Conservation (phyloP, 1,140 invertebrate genomes). For the Colletes latitarsis region DNA sequence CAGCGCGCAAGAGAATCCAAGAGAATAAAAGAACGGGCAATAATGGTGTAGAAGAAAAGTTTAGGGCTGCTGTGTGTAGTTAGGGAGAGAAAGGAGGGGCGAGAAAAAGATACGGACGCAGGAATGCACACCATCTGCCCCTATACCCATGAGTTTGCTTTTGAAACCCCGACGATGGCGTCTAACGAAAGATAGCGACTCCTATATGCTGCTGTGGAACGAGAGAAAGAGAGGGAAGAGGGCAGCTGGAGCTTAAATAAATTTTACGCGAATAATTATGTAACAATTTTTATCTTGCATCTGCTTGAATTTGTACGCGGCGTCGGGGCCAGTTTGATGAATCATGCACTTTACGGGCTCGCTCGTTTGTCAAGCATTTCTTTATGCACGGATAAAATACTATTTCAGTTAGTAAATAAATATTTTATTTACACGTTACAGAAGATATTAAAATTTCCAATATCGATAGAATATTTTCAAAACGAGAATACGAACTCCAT, state of each 20-base stretch:
- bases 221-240: slow-evolving; percentile 12
- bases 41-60: slow-evolving; percentile 28
- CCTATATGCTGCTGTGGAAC: slow-evolving; percentile 27
- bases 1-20: slow-evolving; percentile 17
- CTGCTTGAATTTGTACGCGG: neutral
- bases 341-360: neutral
- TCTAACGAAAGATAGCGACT: slow-evolving; percentile 60
- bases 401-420: too few relatives aligned
- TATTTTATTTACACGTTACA: too few relatives aligned
- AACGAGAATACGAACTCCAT: too few relatives aligned
- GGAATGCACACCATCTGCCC: slow-evolving; percentile 71
- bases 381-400: neutral
- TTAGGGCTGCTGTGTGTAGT: slow-evolving; percentile 4
- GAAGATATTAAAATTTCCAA: too few relatives aligned
- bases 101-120: slow-evolving; percentile 58
- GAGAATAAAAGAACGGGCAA: slow-evolving; percentile 17
- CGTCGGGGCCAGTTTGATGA: neutral
- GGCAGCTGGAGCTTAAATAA: slow-evolving; percentile 16
- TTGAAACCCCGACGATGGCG: slow-evolving; percentile 57
- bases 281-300: neutral
- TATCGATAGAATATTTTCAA: too few relatives aligned
- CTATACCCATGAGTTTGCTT: slow-evolving; percentile 64
- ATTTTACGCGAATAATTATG: slow-evolving; percentile 15
- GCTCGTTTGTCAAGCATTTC: neutral
- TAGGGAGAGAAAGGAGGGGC: slow-evolving; percentile 24